These are phyloP conservation scores for Nothocercus julius DNA, from an alignment of 2,113 vertebrate genomes.

Conservation along the genomic window DNA sequence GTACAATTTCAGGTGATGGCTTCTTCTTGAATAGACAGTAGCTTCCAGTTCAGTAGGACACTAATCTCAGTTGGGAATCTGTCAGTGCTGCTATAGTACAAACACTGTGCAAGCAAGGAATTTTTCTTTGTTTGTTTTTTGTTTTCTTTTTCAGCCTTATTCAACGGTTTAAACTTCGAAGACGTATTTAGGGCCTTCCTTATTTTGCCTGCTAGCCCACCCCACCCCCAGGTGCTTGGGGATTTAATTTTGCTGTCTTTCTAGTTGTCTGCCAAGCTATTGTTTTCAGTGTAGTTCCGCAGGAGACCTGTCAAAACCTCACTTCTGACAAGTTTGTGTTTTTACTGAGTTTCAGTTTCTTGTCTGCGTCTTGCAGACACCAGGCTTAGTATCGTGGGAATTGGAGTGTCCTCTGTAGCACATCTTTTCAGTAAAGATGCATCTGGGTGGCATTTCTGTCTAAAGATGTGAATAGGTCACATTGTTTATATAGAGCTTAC, in stretches of 20 bases:
- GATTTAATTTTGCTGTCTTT: constrained; percentile 26
- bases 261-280: background rate
- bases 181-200: background rate
- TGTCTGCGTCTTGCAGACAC: background rate
- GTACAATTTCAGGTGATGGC: background rate
- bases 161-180: constrained; percentile 21
- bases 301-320: constrained; percentile 42
- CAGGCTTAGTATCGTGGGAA: background rate
- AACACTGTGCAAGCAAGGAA: background rate
- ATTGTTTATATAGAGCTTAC: constrained; percentile 22
- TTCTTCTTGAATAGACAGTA: background rate
- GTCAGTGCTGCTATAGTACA: background rate
- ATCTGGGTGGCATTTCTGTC: background rate
- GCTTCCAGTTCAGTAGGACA: background rate
- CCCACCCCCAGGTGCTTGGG: background rate
- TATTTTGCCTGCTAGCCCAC: background rate
- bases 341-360: background rate
- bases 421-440: background rate
- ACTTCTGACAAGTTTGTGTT: constrained; percentile 21
- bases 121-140: background rate
- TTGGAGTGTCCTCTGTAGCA: background rate
- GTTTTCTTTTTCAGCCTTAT: background rate
- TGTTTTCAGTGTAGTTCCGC: constrained; percentile 26
- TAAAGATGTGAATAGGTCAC: constrained; percentile 20
- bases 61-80: background rate